Conservation (phyloP, 2,113 vertebrate genomes). For the Alethe diademata region DNA sequence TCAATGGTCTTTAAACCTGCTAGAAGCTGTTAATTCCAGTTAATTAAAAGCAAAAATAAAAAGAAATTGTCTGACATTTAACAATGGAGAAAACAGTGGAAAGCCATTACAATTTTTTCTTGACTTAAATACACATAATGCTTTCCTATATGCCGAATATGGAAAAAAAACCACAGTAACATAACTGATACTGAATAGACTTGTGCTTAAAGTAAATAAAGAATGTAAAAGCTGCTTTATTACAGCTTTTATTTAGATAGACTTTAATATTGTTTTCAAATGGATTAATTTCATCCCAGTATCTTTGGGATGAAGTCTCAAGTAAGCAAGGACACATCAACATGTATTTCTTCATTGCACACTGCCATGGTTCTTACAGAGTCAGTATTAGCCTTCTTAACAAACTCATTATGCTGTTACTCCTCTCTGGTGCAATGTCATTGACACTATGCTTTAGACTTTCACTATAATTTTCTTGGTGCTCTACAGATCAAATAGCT, state of each 20-base stretch:
- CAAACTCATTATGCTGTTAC: neutral
- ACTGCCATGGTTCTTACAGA: neutral
- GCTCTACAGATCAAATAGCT: neutral
- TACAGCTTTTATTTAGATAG: neutral
- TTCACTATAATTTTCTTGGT: neutral
- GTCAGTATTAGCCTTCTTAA: neutral
- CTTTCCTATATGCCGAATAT: neutral
- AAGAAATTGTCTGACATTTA: neutral
- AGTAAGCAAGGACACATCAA: neutral
- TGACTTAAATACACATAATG: neutral
- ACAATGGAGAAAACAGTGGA: neutral
- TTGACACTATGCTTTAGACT: neutral
- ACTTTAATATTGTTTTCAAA: neutral
- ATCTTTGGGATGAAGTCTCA: neutral
- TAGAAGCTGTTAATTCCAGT: slow-evolving; percentile 10
- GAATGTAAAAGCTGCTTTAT: neutral
- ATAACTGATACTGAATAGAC: neutral
- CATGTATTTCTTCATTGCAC: neutral
- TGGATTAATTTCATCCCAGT: neutral
- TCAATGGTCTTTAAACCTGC: slow-evolving; percentile 33
- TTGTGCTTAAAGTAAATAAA: neutral
- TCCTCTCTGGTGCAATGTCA: neutral
- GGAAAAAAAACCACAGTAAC: neutral
- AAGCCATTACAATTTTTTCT: neutral
- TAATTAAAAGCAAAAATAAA: neutral